Percentiles rank a stretch among this genome's conserved stretches.
Evolutionary conservation across 2,797 vertebrate species (phyloP).

Genomic region (Lepus townsendii): DNA sequence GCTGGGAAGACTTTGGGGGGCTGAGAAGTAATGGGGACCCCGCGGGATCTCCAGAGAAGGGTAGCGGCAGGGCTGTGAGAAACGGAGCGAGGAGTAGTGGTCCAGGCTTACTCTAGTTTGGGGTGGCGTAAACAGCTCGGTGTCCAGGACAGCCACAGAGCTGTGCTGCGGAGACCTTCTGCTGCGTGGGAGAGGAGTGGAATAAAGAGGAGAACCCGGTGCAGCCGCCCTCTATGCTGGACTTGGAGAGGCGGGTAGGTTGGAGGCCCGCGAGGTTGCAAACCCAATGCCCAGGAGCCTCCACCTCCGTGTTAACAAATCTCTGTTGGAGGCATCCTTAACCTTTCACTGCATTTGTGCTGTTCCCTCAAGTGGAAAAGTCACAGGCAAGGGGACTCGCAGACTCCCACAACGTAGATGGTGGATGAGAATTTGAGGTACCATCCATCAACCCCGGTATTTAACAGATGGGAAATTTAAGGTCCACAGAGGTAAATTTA

Average conservation of each 20-base stretch:
- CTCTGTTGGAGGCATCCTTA: not conserved
- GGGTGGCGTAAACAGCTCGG: not conserved
- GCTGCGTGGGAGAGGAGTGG: rapidly evolving
- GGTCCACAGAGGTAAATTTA: not conserved
- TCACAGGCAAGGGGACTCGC: not conserved
- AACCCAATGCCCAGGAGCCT: not conserved
- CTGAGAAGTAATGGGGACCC: not conserved
- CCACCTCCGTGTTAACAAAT: not conserved
- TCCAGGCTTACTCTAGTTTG: not conserved
- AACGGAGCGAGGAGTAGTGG: not conserved
- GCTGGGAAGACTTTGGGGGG: not conserved
- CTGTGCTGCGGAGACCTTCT: not conserved
- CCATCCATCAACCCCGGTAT: not conserved
- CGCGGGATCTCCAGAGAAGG: not conserved
- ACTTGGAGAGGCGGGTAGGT: not conserved
- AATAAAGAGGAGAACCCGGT: not conserved
- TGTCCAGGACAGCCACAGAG: not conserved
- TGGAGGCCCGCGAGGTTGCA: not conserved
- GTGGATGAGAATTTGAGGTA: not conserved
- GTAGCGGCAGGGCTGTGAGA: not conserved
- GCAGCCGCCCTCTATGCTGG: not conserved
- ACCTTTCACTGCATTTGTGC: not conserved
- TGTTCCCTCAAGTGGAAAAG: not conserved
- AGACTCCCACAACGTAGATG: not conserved
- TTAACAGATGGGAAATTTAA: not conserved